Evolutionary conservation across 2,888 invertebrate genomes (phyloP).

Genomic region (Pocota personata): DNA sequence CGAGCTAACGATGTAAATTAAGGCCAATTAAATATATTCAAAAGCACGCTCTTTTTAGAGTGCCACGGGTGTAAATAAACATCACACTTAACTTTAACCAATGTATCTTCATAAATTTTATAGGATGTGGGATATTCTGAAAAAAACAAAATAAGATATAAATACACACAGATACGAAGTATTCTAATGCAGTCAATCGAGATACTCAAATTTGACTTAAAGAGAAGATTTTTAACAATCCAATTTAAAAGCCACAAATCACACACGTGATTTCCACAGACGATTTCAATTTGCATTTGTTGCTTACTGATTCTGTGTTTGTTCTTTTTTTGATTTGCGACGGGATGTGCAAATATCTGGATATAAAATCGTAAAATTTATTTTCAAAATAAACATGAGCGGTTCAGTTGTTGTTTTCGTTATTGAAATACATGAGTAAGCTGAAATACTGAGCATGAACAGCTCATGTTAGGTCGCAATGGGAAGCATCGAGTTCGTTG

Average conservation of each 20-base stretch:
- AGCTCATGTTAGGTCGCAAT: not conserved
- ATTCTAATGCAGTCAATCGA: not conserved
- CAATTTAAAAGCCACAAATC: not conserved
- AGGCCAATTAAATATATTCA: not conserved
- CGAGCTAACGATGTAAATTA: not conserved
- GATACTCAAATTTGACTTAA: not conserved
- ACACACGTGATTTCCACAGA: not conserved
- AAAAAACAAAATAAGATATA: not conserved
- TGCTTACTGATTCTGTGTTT: not conserved
- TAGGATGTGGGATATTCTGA: not conserved
- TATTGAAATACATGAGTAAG: not conserved
- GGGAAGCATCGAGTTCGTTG: no score
- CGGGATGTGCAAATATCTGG: not conserved
- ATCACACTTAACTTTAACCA: not conserved
- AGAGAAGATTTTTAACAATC: not conserved
- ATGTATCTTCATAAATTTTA: not conserved
- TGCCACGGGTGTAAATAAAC: not conserved
- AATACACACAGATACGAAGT: not conserved
- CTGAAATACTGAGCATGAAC: no score
- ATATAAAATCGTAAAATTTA: not conserved
- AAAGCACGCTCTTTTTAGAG: not conserved
- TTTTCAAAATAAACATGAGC: not conserved
- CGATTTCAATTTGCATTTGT: constrained; percentile 16
- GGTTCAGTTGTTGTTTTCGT: not conserved
- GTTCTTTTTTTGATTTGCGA: not conserved